Evolutionary conservation across 2,113 vertebrate species (phyloP).

Genomic region (Scopus umbretta): DNA sequence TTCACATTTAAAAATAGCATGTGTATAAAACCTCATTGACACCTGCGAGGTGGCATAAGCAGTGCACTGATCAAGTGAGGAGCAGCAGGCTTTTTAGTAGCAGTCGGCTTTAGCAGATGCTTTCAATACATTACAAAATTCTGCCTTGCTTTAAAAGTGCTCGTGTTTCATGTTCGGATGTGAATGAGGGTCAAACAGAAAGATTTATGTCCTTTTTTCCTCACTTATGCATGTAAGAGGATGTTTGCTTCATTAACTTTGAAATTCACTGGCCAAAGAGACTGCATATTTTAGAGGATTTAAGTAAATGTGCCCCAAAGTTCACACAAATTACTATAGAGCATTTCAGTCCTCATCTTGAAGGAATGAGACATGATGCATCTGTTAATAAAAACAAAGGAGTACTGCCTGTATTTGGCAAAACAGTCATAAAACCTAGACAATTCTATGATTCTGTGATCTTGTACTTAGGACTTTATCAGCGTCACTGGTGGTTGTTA

Average conservation of each 20-base stretch:
- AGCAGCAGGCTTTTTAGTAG: not conserved
- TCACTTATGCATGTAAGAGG: constrained; percentile 31
- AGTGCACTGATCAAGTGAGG: not conserved
- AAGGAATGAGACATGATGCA: not conserved
- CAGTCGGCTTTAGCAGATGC: not conserved
- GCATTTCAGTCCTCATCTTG: not conserved
- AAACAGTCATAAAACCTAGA: not conserved
- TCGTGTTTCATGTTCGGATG: constrained; percentile 55
- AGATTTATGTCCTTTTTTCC: constrained; percentile 33
- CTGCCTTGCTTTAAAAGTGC: constrained; percentile 29
- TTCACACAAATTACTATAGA: constrained; percentile 9
- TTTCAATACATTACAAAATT: constrained; percentile 10
- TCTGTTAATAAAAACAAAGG: constrained; percentile 19
- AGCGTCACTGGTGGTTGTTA: not conserved
- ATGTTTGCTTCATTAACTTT: constrained; percentile 57
- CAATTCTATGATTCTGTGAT: too few relatives aligned
- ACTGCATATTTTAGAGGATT: constrained; percentile 43
- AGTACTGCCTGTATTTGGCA: not conserved
- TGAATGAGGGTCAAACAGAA: constrained; percentile 22
- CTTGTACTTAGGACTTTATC: not conserved
- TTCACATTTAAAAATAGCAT: not conserved
- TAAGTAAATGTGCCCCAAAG: constrained; percentile 11
- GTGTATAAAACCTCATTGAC: not conserved
- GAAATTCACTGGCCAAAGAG: constrained; percentile 32
- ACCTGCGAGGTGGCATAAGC: not conserved